Conservation (phyloP, 2,888 invertebrate species). For the Pardosa pseudoannulata region DNA sequence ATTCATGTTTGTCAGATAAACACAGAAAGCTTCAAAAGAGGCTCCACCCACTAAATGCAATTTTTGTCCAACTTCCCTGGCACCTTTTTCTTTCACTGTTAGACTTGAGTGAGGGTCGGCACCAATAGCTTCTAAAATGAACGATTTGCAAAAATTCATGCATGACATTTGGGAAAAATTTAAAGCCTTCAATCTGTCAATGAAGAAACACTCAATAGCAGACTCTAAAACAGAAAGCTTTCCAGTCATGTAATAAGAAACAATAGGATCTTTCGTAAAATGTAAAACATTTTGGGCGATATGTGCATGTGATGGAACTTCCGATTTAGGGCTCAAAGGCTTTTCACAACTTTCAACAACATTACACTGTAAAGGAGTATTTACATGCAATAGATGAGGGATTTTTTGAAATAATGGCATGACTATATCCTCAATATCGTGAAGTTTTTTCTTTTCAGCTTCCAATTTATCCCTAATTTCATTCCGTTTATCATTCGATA, state of each 20-base stretch:
- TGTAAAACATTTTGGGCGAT: slow-evolving; percentile 3
- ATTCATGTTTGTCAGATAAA: slow-evolving; percentile 82
- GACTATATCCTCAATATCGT: slow-evolving; percentile 42
- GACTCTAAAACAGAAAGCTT: slow-evolving; percentile 39
- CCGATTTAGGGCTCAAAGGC: neutral
- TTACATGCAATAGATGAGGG: slow-evolving; percentile 26
- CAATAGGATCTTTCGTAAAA: slow-evolving; percentile 15
- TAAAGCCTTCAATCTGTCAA: neutral
- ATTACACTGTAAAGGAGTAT: slow-evolving; percentile 22
- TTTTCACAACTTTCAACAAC: neutral
- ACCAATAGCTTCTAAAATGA: slow-evolving; percentile 56
- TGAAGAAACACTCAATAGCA: slow-evolving; percentile 25
- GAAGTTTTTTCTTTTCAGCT: slow-evolving; percentile 17
- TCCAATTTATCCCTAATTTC: neutral
- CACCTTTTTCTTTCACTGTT: slow-evolving; percentile 77
- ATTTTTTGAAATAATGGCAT: slow-evolving; percentile 44
- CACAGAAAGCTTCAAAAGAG: slow-evolving; percentile 85
- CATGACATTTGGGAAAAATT: slow-evolving; percentile 32
- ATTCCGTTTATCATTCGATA: neutral
- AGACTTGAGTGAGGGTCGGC: slow-evolving; percentile 76
- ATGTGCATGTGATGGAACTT: slow-evolving; percentile 21
- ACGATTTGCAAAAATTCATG: slow-evolving; percentile 55
- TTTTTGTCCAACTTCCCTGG: slow-evolving; percentile 80
- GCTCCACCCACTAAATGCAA: slow-evolving; percentile 87
- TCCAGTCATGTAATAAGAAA: slow-evolving; percentile 40